These are phyloP conservation scores for Nerophis ophidion DNA, from an alignment of 2,113 vertebrate species.

Conservation along the genomic window DNA sequence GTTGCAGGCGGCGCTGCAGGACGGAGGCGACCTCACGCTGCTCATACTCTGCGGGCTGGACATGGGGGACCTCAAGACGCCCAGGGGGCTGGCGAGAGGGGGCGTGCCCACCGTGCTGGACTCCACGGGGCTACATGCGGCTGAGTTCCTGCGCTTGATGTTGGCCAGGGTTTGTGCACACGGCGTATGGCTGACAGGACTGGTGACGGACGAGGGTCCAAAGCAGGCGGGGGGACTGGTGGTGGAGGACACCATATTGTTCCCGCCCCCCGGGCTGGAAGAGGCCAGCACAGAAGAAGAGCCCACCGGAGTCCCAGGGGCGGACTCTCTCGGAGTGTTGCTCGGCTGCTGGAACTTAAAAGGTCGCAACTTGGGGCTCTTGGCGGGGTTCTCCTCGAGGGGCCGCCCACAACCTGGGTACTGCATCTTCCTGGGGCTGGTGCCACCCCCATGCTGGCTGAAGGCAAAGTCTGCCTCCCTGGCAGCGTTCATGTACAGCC, in stretches of 20 bases:
- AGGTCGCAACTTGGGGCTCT: constrained; percentile 68
- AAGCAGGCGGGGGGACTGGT: constrained; percentile 82
- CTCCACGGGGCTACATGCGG: constrained; percentile 86
- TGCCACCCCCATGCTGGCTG: constrained; percentile 74
- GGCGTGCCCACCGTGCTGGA: constrained; percentile 86
- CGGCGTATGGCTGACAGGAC: constrained; percentile 79
- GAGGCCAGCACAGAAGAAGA: constrained; percentile 70
- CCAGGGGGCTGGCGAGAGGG: constrained; percentile 87
- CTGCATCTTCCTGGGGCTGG: constrained; percentile 79
- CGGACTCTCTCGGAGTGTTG: constrained; percentile 70
- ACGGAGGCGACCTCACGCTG: constrained; percentile 87
- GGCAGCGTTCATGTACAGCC: constrained; percentile 94
- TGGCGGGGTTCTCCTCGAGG: constrained; percentile 67
- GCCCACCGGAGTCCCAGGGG: constrained; percentile 60
- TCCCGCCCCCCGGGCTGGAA: constrained; percentile 69
- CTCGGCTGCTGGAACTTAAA: constrained; percentile 72
- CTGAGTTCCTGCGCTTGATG: constrained; percentile 78
- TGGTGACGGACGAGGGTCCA: constrained; percentile 74
- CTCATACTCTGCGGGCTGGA: constrained; percentile 93
- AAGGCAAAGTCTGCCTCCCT: constrained; percentile 87
- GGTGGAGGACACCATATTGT: constrained; percentile 87
- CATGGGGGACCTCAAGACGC: constrained; percentile 92
- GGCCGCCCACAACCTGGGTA: constrained; percentile 80
- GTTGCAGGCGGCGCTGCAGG: constrained; percentile 77
- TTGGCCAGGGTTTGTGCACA: constrained; percentile 74